These are phyloP conservation scores for Pogonocherus hispidulus DNA, from an alignment of 2,888 invertebrate genomes.

Conservation along the genomic window DNA sequence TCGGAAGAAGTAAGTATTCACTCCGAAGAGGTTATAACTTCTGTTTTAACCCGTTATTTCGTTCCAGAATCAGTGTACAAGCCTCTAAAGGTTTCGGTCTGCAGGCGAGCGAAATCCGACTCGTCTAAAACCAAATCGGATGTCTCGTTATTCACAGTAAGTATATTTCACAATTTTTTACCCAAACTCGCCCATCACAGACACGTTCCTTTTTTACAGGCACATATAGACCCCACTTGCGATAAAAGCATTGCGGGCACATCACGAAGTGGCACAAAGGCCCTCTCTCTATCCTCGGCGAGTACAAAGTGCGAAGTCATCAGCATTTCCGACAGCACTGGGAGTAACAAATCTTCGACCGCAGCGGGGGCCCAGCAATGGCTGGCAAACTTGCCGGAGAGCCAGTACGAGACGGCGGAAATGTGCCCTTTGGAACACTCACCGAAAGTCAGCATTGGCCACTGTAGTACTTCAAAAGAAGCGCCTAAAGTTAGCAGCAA, in stretches of 20 bases:
- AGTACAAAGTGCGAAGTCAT: slow-evolving; percentile 27
- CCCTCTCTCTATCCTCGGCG: background rate
- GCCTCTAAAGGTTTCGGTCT: slow-evolving; percentile 14
- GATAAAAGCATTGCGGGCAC: background rate
- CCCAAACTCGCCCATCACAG: background rate
- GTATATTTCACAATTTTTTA: background rate
- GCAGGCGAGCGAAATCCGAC: slow-evolving; percentile 18
- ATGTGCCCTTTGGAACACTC: background rate
- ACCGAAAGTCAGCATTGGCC: too few species aligned
- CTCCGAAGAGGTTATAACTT: background rate
- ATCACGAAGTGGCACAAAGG: background rate
- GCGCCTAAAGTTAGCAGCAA: background rate
- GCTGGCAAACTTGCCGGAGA: background rate
- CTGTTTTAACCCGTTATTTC: background rate
- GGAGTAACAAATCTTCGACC: background rate
- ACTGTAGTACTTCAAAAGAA: too few species aligned
- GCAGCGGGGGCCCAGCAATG: background rate
- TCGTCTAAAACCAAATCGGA: slow-evolving; percentile 24
- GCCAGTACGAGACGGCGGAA: slow-evolving; percentile 8
- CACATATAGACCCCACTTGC: background rate
- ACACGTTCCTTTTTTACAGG: background rate
- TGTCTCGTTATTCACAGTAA: slow-evolving; percentile 17
- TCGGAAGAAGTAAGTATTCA: slow-evolving; percentile 13
- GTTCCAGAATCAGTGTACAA: slow-evolving; percentile 28
- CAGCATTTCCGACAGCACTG: slow-evolving; percentile 9